These are phyloP conservation scores for Drosophila pectinifera DNA, from an alignment of 1,140 invertebrate species.

Conservation along the genomic window DNA sequence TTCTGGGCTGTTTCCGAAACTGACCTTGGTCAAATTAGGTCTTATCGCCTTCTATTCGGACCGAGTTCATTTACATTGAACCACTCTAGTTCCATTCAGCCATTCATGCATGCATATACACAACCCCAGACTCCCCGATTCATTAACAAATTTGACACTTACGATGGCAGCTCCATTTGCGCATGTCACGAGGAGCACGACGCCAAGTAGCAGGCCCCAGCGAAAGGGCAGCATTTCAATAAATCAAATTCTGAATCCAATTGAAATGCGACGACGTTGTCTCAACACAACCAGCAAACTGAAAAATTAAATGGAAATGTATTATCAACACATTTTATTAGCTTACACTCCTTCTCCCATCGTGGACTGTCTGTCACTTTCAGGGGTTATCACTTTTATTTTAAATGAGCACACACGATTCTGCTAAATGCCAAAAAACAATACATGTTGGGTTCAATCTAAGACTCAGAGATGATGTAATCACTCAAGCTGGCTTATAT, in stretches of 20 bases:
- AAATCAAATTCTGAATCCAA: constrained; percentile 67
- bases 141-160: constrained; percentile 71
- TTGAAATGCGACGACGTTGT: constrained; percentile 49
- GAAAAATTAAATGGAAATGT: constrained; percentile 63
- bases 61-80: constrained; percentile 66
- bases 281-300: constrained; percentile 61
- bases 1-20: constrained; percentile 47
- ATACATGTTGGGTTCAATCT: constrained; percentile 38
- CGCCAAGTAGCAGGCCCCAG: constrained; percentile 75
- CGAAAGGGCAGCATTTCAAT: constrained; percentile 80
- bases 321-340: constrained; percentile 69
- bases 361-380: constrained; percentile 43
- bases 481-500: constrained; percentile 17
- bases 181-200: constrained; percentile 64
- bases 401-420: constrained; percentile 49
- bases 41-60: constrained; percentile 60
- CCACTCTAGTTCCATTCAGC: constrained; percentile 41
- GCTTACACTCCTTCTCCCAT: constrained; percentile 38
- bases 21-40: constrained; percentile 71
- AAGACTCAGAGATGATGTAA: constrained; percentile 56
- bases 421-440: constrained; percentile 59
- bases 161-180: constrained; percentile 79
- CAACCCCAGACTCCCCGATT: constrained; percentile 30
- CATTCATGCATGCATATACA: background rate
- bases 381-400: constrained; percentile 69